phyloP scores from a whole-genome alignment of 2,888 invertebrate genomes.

The Microchrysa polita region DNA sequence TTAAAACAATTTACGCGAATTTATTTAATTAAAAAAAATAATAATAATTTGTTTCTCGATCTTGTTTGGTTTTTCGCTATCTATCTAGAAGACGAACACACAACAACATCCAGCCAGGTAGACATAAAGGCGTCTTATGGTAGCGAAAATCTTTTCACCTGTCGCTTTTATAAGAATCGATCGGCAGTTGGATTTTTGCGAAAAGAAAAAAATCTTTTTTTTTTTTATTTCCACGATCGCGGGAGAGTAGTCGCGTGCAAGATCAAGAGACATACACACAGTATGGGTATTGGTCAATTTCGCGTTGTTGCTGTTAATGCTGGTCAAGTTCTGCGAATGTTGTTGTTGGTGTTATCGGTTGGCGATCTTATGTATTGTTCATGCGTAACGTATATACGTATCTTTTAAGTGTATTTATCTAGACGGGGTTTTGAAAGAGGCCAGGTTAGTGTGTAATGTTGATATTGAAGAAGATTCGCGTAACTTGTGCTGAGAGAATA shows the following conservation, averaged over 20 bases:
- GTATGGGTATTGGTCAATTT: not conserved
- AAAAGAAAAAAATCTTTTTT: conserved; percentile 24
- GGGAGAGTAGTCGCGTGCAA: not conserved
- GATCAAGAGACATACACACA: too few relatives aligned
- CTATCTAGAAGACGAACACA: not conserved
- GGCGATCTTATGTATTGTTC: too few relatives aligned
- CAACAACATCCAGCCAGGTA: conserved; percentile 58
- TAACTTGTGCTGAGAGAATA: not conserved
- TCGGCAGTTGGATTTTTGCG: conserved; percentile 40
- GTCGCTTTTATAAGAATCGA: conserved; percentile 60
- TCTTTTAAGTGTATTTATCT: too few relatives aligned
- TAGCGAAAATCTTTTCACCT: conserved; percentile 58
- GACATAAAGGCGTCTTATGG: conserved; percentile 66
- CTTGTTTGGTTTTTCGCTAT: conserved; percentile 50
- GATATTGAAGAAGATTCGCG: too few relatives aligned
- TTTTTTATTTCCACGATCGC: not conserved
- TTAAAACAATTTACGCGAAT: not conserved
- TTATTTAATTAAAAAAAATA: conserved; percentile 51
- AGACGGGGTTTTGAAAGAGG: too few relatives aligned
- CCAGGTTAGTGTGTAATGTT: too few relatives aligned
- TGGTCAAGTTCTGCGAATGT: not conserved
- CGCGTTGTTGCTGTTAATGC: not conserved
- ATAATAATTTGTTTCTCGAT: conserved; percentile 55
- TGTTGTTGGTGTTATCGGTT: not conserved
- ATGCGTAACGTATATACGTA: too few relatives aligned